These are phyloP conservation scores for Epinotia brunnichana DNA, from an alignment of 2,888 invertebrate species.

Conservation along the genomic window DNA sequence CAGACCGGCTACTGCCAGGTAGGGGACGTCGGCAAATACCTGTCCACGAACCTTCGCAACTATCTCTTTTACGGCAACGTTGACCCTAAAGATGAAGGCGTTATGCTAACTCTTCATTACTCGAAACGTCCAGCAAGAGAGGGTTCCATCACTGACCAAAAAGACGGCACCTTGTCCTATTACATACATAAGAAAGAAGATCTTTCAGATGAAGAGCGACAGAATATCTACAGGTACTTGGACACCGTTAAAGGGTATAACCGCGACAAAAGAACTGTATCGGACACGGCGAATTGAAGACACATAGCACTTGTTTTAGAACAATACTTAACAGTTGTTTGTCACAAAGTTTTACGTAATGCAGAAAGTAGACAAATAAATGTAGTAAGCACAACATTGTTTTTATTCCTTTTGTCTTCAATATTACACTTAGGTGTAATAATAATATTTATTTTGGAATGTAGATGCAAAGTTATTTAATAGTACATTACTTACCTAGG, in stretches of 20 bases:
- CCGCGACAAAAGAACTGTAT: slow-evolving; percentile 21
- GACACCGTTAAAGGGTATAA: slow-evolving; percentile 30
- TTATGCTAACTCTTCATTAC: slow-evolving; percentile 53
- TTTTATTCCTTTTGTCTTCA: neutral
- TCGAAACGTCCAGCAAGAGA: neutral
- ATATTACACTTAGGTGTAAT: neutral
- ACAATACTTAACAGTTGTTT: slow-evolving; percentile 17
- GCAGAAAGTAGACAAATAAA: slow-evolving; percentile 2
- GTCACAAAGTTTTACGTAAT: neutral
- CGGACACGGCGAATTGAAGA: slow-evolving; percentile 20
- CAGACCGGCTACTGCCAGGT: slow-evolving; percentile 49
- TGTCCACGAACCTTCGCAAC: slow-evolving; percentile 56
- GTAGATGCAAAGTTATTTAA: too few species aligned
- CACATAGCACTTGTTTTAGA: slow-evolving; percentile 17
- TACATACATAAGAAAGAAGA: slow-evolving; percentile 27
- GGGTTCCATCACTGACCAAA: slow-evolving; percentile 18
- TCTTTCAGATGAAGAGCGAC: slow-evolving; percentile 16
- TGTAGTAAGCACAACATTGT: neutral
- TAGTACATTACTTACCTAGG: too few species aligned
- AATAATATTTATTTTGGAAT: too few species aligned
- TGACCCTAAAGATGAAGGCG: slow-evolving; percentile 54
- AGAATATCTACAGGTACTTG: slow-evolving; percentile 32
- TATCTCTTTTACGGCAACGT: slow-evolving; percentile 53
- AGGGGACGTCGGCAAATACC: slow-evolving; percentile 55
- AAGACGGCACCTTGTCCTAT: slow-evolving; percentile 35